phyloP scores from a whole-genome alignment of 2,797 vertebrate genomes.

The Gobionotothen gibberifrons region DNA sequence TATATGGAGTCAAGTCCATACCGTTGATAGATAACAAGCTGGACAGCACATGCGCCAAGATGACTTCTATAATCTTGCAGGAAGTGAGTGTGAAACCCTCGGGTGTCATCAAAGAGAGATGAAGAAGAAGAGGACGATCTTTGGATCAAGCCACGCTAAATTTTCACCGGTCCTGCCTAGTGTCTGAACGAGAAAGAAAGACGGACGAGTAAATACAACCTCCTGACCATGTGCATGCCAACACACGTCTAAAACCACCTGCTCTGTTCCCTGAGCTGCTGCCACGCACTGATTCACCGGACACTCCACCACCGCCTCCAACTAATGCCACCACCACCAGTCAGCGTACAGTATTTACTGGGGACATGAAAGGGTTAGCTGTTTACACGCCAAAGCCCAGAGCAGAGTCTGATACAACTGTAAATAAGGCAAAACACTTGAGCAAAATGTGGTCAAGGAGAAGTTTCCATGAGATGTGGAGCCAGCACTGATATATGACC shows the following conservation, averaged over 20 bases:
- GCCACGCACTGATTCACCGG: slow-evolving; percentile 54
- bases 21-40: slow-evolving; percentile 71
- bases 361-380: slow-evolving; percentile 41
- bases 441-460: slow-evolving; percentile 58
- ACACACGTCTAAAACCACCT: slow-evolving; percentile 56
- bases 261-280: slow-evolving; percentile 81
- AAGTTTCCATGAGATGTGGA: slow-evolving; percentile 42
- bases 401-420: slow-evolving; percentile 62
- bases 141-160: slow-evolving; percentile 83
- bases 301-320: slow-evolving; percentile 32
- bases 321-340: slow-evolving; percentile 33
- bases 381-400: slow-evolving; percentile 38
- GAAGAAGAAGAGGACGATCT: slow-evolving; percentile 69
- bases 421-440: slow-evolving; percentile 77
- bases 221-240: slow-evolving; percentile 45
- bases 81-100: slow-evolving; percentile 58
- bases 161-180: slow-evolving; percentile 67
- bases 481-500: slow-evolving; percentile 32
- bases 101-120: slow-evolving; percentile 47
- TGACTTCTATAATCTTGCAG: slow-evolving; percentile 62
- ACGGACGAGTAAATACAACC: slow-evolving; percentile 62
- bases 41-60: slow-evolving; percentile 76
- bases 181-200: slow-evolving; percentile 62
- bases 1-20: slow-evolving; percentile 67
- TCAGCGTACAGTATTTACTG: slow-evolving; percentile 37